Percentiles rank a stretch among this genome's conserved stretches.
phyloP scores from a whole-genome alignment of 2,113 vertebrate species.

The Ceyx melanurus region DNA sequence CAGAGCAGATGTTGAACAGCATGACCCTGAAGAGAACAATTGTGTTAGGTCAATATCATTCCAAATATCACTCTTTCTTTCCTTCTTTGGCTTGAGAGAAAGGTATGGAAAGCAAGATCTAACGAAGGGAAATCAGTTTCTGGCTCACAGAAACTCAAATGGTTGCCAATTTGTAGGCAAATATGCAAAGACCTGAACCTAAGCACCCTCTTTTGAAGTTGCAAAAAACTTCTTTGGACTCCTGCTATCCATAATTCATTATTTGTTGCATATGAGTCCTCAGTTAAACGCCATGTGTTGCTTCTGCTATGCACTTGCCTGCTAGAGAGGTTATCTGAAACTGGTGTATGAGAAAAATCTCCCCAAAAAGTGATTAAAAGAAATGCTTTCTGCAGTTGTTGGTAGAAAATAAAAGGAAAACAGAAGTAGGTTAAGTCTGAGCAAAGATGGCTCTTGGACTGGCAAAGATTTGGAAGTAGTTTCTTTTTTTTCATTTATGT shows the following conservation, averaged over 20 bases:
- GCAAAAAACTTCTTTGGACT: conserved; percentile 26
- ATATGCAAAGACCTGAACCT: conserved; percentile 12
- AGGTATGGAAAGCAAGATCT: neutral
- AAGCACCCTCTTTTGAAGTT: neutral
- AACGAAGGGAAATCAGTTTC: neutral
- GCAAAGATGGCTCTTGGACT: neutral
- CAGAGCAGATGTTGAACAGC: neutral
- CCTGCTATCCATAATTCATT: conserved; percentile 15
- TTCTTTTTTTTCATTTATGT: neutral
- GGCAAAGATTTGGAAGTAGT: neutral
- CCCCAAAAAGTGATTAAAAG: neutral
- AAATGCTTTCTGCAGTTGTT: neutral
- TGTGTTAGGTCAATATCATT: neutral
- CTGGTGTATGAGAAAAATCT: neutral
- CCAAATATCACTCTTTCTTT: neutral
- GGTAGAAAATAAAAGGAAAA: neutral
- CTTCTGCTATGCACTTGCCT: neutral
- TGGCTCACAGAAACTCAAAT: neutral
- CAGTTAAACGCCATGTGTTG: neutral
- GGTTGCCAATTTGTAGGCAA: neutral
- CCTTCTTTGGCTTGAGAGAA: neutral
- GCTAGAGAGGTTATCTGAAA: neutral
- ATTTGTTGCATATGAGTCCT: neutral
- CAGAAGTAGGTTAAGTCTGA: neutral
- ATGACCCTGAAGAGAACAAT: neutral